Base-by-base conservation (phyloP, 2,113 vertebrate species). In the Spizaetus ornatus region DNA sequence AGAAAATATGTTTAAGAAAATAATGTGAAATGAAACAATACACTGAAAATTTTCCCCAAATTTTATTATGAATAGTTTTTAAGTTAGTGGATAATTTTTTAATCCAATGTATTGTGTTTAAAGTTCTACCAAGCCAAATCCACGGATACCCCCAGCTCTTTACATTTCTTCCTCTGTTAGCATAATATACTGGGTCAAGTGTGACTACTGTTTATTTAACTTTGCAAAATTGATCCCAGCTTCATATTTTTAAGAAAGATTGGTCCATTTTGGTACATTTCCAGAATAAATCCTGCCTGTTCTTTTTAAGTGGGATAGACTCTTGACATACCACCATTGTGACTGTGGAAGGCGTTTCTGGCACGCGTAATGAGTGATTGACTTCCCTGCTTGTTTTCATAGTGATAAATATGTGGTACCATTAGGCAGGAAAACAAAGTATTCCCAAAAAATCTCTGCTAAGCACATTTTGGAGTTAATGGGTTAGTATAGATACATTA, bases 141-240 rank as follows among this genome's bases (percentile, higher is more conserved):
- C 16, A 13, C 48, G 69, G 81, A 77, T 66, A 85, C 1, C 17
- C 19, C n/a, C 58, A 81, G 38, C 13, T 91, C 55, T 91, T 84
- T 72, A 70, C 32, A 69, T 82, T 82, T 95, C 61, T 92, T 82
- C n/a, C 53, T 93, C 89, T 85, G 61, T 69, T 95, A 88, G 89
- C 67, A 92, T 90, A 97, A 90, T 29, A 84, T 48, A 95, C 58
- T 79, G 67, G 16, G 55, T 95, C 88, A 97, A 94, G 40, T 86
- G 53, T 93, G 92, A 93, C 82, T 96, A 52, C 45, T 94, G 86
- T 97, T 97, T 97, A 97, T 97, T 98, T 95, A 96, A 73, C 88
- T 96, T 97, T 43, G 58, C 80, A 96, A 96, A 94, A 96, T 90
- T 94, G 85, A 95, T 96, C 88, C 90, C 97, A 93, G 77, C 90